phyloP scores from a whole-genome alignment of 2,797 vertebrate species.

The Glossophaga mutica region DNA sequence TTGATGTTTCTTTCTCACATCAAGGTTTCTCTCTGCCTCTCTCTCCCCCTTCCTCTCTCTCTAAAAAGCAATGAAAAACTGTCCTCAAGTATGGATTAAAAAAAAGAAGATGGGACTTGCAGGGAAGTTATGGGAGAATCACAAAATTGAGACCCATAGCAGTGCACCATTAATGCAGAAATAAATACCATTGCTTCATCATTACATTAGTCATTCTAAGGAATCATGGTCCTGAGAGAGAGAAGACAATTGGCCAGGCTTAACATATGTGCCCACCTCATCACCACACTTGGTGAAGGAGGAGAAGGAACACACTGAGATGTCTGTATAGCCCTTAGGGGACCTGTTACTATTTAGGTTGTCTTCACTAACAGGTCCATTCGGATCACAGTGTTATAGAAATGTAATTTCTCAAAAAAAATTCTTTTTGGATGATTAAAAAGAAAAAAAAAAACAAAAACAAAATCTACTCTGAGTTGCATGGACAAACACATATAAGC shows the following conservation, averaged over 20 bases:
- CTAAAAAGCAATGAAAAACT: not conserved
- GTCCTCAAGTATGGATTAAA: not conserved
- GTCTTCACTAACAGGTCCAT: not conserved
- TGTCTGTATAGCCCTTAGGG: not conserved
- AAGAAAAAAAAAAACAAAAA: not conserved
- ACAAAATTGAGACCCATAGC: not conserved
- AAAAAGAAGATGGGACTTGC: not conserved
- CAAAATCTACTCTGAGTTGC: not conserved
- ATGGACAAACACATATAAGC: not conserved
- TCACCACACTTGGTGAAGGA: not conserved
- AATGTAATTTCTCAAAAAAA: not conserved
- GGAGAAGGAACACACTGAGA: not conserved
- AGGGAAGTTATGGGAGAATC: not conserved
- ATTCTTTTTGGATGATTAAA: not conserved
- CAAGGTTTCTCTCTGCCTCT: not conserved
- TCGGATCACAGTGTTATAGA: not conserved
- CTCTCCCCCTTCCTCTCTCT: not conserved
- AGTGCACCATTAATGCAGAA: not conserved
- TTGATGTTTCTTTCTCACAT: not conserved
- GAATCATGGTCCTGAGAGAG: not conserved
- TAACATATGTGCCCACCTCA: not conserved
- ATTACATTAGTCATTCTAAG: not conserved
- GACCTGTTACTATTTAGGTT: not conserved
- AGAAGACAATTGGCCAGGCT: not conserved
- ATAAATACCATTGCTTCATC: not conserved